phyloP scores from a whole-genome alignment of 2,797 vertebrate species.

The Pogoniulus pusillus region DNA sequence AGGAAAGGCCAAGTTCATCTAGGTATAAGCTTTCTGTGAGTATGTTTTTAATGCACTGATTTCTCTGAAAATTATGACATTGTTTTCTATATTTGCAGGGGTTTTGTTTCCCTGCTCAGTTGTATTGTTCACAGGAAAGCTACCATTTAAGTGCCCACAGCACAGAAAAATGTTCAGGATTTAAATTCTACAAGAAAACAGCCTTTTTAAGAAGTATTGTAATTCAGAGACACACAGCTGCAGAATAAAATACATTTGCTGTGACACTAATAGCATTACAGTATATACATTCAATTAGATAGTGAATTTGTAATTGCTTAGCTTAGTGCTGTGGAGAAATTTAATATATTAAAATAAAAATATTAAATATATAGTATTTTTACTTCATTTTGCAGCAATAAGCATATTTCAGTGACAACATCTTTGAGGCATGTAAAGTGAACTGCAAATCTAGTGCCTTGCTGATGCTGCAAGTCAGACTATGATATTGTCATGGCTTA shows the following conservation, averaged over 20 bases:
- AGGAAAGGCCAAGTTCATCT: not conserved
- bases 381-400: not conserved
- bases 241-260: constrained; percentile 8
- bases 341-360: not conserved
- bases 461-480: not conserved
- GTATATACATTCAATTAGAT: not conserved
- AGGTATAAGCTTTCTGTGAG: not conserved
- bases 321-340: not conserved
- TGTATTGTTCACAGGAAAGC: not conserved
- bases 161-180: not conserved
- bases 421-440: not conserved
- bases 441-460: not conserved
- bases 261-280: constrained; percentile 3
- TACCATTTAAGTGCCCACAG: not conserved
- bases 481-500: not conserved
- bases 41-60: not conserved
- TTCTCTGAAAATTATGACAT: not conserved
- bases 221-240: not conserved
- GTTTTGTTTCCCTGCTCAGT: not conserved
- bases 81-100: not conserved
- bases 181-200: not conserved
- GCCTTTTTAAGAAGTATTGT: not conserved
- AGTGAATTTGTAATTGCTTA: not conserved
- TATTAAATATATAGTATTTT: not conserved
- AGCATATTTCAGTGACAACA: not conserved